Evolutionary conservation across 2,888 invertebrate genomes (phyloP).

Genomic region (Apocheima hispidaria): DNA sequence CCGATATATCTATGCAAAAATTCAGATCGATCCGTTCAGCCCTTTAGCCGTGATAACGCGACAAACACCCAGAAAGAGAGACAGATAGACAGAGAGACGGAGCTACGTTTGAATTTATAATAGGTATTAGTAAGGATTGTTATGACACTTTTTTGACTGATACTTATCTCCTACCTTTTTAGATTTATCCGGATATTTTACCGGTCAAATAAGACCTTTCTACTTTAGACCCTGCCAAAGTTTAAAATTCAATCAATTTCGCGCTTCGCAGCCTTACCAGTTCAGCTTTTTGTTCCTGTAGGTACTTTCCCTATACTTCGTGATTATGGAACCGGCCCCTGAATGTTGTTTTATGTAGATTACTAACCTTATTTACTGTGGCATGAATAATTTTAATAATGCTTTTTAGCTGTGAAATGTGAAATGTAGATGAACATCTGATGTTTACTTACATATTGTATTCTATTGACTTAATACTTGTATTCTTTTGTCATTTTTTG

Average conservation of each 20-base stretch:
- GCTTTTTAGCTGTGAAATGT: slow-evolving; percentile 4
- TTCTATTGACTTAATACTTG: background rate
- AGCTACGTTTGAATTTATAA: no score
- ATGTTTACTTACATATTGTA: background rate
- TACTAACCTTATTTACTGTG: slow-evolving; percentile 28
- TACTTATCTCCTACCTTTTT: background rate
- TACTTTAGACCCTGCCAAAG: slow-evolving; percentile 50
- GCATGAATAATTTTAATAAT: slow-evolving; percentile 22
- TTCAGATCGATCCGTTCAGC: no score
- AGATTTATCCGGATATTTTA: background rate
- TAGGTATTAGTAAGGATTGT: no score
- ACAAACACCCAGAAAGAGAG: no score
- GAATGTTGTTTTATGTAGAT: slow-evolving; percentile 37
- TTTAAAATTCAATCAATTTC: slow-evolving; percentile 75
- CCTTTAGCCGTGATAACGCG: no score
- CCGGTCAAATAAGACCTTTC: background rate
- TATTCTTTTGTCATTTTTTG: no score
- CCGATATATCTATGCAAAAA: no score
- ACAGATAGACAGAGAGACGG: no score
- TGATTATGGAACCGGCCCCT: slow-evolving; percentile 1
- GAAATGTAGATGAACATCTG: background rate
- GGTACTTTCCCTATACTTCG: slow-evolving; percentile 38
- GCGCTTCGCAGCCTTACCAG: slow-evolving; percentile 57
- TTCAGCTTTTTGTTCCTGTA: slow-evolving; percentile 54
- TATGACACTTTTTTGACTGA: no score